Conservation (phyloP, 2,888 invertebrate species). For the Tridacna gigas region DNA sequence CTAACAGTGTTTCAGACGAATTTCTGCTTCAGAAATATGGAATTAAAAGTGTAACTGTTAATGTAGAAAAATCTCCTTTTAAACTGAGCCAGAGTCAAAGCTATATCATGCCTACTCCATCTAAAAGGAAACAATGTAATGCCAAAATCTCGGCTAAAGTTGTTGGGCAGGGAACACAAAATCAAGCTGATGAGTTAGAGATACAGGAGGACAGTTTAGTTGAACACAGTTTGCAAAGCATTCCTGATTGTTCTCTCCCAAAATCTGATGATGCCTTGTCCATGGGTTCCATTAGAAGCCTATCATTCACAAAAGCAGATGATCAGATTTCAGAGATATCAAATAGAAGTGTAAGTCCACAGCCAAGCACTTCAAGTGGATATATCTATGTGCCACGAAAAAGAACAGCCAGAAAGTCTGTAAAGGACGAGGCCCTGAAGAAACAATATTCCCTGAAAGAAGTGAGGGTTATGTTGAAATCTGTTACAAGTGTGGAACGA, state of each 20-base stretch:
- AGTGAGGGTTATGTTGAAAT: conserved; percentile 5
- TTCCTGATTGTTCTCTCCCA: no score
- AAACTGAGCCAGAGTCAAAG: background rate
- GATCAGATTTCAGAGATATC: conserved; percentile 7
- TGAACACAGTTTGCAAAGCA: no score
- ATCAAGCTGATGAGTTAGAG: no score
- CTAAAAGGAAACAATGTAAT: background rate
- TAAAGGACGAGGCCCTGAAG: background rate
- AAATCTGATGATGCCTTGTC: background rate
- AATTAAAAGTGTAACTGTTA: conserved; percentile 12
- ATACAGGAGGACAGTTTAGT: no score
- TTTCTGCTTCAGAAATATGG: background rate
- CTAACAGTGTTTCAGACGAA: background rate
- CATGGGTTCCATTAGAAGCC: background rate
- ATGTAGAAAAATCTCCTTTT: conserved; percentile 5
- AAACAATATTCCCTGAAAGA: background rate
- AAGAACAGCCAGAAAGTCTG: conserved; percentile 14
- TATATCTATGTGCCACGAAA: background rate
- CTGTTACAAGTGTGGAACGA: conserved; percentile 1
- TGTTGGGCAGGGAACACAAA: no score
- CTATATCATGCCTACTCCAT: background rate
- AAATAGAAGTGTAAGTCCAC: conserved; percentile 21
- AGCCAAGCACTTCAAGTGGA: conserved; percentile 20
- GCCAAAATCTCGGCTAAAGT: background rate
- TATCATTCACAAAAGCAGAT: background rate